Conservation (phyloP, 2,888 invertebrate species). For the Quadriops clusia region DNA sequence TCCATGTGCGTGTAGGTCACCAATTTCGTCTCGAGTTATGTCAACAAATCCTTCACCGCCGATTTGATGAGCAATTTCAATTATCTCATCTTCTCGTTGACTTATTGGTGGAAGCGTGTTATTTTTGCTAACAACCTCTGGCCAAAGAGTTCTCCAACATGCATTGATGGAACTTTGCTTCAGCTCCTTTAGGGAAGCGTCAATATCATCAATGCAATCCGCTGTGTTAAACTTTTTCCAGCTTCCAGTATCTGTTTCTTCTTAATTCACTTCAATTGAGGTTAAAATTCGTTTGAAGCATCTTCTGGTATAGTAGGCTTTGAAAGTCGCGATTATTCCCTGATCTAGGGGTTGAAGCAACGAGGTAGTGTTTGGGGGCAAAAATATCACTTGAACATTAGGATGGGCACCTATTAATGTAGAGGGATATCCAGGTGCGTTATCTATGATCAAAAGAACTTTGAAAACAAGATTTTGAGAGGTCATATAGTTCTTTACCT, state of each 20-base stretch:
- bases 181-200: not conserved
- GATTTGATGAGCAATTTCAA: slow-evolving; percentile 4
- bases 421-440: slow-evolving; percentile 13
- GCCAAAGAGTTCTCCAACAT: slow-evolving; percentile 3
- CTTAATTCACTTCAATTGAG: not conserved
- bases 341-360: slow-evolving; percentile 22
- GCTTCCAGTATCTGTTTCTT: slow-evolving; percentile 1
- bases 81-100: slow-evolving; percentile 1
- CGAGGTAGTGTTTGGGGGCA: slow-evolving; percentile 22
- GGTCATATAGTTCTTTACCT: slow-evolving; percentile 14
- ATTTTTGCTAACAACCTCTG: slow-evolving; percentile 2
- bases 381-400: slow-evolving; percentile 15
- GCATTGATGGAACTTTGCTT: slow-evolving; percentile 3
- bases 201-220: slow-evolving; percentile 2
- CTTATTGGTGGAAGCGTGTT: not conserved
- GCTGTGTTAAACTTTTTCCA: slow-evolving; percentile 3
- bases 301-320: slow-evolving; percentile 3
- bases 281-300: slow-evolving; percentile 2
- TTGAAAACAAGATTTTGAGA: slow-evolving; percentile 10
- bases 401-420: slow-evolving; percentile 10
- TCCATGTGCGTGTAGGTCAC: slow-evolving; percentile 3
- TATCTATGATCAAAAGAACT: slow-evolving; percentile 16
- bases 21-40: slow-evolving; percentile 3
- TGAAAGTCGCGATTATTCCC: slow-evolving; percentile 9
- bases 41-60: slow-evolving; percentile 7